Evolutionary conservation across 2,797 vertebrate genomes (phyloP), one percentile per base, ranked within the genome.

Genomic region (Philypnodon macrostomus): DNA sequence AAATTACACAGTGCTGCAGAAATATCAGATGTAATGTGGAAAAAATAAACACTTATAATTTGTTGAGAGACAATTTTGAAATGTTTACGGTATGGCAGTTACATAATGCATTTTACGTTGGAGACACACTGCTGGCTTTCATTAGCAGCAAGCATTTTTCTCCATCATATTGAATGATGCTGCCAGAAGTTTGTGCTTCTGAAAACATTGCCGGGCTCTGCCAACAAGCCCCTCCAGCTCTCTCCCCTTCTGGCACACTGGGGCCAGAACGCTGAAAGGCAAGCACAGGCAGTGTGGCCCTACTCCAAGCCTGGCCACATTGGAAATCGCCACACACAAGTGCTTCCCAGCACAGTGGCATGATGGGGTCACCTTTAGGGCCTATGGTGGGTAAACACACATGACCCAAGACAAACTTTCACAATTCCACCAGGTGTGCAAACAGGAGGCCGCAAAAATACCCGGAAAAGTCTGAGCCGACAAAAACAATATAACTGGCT

Each of bases 331-430:
- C 83, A 81, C 83, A 85, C 83, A 61, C 81, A 77, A 80, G 68
- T 67, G 70, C 79, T 79, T 82, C 65, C 55, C 67, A 54, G 70
- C 58, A 8, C 68, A 58, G 70, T 79, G 80, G 85, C 72, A 56
- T 79, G 82, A 80, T 67, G 81, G 81, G 85, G 87, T 88, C 85
- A 87, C 85, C 78, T 80, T 71, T 84, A 74, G 79, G 85, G 81
- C 83, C 80, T 18, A 60, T 75, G 79, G 70, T 71, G 81, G 71
- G 80, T 84, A 87, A 88, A 88, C 77, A 88, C 81, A 67, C 79
- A 74, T 84, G 84, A 86, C 84, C 85, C 85, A 87, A 87, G 81
- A 86, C 83, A 85, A 88, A 87, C 87, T 85, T 81, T 86, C 72
- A 71, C 77, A 76, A 85, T 85, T 87, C 82, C 60, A 64, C 83